A percentile compares a stretch with the other conserved stretches of the same genome.
Conservation (phyloP, 2,888 invertebrate species). For the Pterostichus niger region DNA sequence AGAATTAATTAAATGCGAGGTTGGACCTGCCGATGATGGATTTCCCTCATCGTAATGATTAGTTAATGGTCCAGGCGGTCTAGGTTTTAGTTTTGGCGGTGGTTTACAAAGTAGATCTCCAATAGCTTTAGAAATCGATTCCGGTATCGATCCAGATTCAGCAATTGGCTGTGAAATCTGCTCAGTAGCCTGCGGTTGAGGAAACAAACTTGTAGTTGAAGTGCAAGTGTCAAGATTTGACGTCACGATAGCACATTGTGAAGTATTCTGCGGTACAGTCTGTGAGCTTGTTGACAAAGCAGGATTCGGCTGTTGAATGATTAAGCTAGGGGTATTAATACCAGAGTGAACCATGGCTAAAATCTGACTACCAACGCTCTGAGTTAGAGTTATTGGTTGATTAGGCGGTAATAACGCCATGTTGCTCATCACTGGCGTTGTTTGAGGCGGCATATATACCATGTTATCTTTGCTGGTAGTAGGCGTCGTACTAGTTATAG, state of each 20-base stretch:
- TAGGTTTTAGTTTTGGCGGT: slow-evolving; percentile 76
- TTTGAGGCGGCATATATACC: slow-evolving; percentile 69
- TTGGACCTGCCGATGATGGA: slow-evolving; percentile 74
- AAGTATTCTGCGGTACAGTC: slow-evolving; percentile 65
- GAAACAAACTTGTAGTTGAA: slow-evolving; percentile 56
- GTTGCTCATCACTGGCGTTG: slow-evolving; percentile 68
- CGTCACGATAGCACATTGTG: slow-evolving; percentile 30
- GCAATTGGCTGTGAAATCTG: slow-evolving; percentile 20
- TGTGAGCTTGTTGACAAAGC: slow-evolving; percentile 65
- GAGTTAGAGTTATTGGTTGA: slow-evolving; percentile 70
- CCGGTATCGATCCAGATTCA: slow-evolving; percentile 70
- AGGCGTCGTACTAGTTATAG: slow-evolving; percentile 53
- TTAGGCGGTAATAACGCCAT: slow-evolving; percentile 70
- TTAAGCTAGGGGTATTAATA: slow-evolving; percentile 57
- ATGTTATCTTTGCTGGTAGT: slow-evolving; percentile 67
- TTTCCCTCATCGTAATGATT: slow-evolving; percentile 74
- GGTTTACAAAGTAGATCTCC: slow-evolving; percentile 74
- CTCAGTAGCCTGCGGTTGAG: slow-evolving; percentile 41
- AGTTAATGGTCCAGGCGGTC: slow-evolving; percentile 77
- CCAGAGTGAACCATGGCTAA: slow-evolving; percentile 71
- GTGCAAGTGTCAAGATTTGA: slow-evolving; percentile 54
- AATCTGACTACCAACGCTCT: slow-evolving; percentile 69
- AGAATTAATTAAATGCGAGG: slow-evolving; percentile 74
- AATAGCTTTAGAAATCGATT: slow-evolving; percentile 72
- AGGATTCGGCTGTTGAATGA: slow-evolving; percentile 49